Base-by-base conservation (phyloP, 2,113 vertebrate genomes). In the Piaya cayana region DNA sequence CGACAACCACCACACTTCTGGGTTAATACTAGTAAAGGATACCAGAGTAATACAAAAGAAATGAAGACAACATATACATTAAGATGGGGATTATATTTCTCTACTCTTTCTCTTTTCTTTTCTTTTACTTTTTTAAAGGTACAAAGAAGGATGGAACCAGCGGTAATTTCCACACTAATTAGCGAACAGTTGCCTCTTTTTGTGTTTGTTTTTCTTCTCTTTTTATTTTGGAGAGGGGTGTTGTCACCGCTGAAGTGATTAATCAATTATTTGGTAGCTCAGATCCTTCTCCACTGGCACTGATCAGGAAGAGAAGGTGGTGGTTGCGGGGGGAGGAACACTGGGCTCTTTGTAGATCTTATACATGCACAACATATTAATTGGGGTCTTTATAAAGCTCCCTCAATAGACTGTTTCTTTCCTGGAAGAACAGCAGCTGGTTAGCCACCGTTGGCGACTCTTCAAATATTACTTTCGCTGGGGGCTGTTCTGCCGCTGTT, bases 301-400 rank as follows among this genome's bases (percentile, higher is more conserved):
- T 43, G 43, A 90, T 95, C 92, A 95, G 95, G 88, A 94, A 87
- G 90, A 89, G 94, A 75, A 91, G 96, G 97, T 96, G 94, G 96
- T 97, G 93, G 94, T 86, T 88, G 87, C 32, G 78, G 93, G 96
- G 92, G 83, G 91, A 95, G 89, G 93, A 96, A 97, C 97, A 98
- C 97, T 97, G 97, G 97, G 95, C 92, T 98, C 97, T 98, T 98
- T 98, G 98, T 98, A 97, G 96, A 96, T 97, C 93, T 97, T 97
- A 96, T 97, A 98, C 95, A 98, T 97, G 96, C 96, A 97, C 96
- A 96, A 97, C 96, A 96, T 98, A 97, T 98, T 98, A 98, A 98
- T 98, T 96, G 97, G 82, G 87, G 96, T 96, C 97, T 98, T 98
- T 97, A 93, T 97, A 98, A 97, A 95, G 92, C 96, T 96, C 90